A percentile compares a stretch with the other conserved stretches of the same genome.
phyloP scores from a whole-genome alignment of 2,113 vertebrate species.

The Smithornis capensis region DNA sequence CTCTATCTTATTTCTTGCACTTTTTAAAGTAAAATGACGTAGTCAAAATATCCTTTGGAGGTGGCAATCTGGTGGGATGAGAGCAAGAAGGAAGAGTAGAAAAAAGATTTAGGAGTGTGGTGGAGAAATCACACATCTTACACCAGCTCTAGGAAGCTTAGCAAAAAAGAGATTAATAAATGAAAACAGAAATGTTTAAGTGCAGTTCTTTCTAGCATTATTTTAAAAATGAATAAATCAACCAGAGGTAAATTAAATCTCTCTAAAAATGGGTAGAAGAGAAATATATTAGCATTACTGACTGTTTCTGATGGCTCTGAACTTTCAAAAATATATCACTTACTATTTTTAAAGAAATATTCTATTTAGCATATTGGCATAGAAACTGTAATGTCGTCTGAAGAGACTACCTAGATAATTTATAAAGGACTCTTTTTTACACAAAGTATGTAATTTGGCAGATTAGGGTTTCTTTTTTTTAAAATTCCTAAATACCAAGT shows the following conservation, averaged over 20 bases:
- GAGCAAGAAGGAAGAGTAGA: background rate
- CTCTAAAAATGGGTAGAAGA: background rate
- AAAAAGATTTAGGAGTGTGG: background rate
- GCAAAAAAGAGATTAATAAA: background rate
- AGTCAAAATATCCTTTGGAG: background rate
- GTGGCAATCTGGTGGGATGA: fast-evolving
- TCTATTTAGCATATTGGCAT: background rate
- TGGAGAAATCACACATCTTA: background rate
- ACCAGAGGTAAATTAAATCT: background rate
- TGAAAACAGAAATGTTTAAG: background rate
- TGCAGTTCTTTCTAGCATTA: background rate
- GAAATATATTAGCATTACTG: background rate
- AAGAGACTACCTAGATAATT: background rate
- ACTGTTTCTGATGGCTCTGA: background rate
- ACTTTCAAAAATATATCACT: background rate
- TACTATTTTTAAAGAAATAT: background rate
- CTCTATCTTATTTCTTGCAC: background rate
- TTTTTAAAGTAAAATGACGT: background rate
- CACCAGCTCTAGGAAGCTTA: background rate
- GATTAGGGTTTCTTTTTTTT: background rate
- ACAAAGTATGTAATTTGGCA: background rate
- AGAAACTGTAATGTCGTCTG: background rate
- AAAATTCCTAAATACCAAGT: background rate
- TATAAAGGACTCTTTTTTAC: background rate
- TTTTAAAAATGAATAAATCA: background rate